Base-by-base conservation (phyloP, 2,888 invertebrate species). In the Protophormia terraenovae region DNA sequence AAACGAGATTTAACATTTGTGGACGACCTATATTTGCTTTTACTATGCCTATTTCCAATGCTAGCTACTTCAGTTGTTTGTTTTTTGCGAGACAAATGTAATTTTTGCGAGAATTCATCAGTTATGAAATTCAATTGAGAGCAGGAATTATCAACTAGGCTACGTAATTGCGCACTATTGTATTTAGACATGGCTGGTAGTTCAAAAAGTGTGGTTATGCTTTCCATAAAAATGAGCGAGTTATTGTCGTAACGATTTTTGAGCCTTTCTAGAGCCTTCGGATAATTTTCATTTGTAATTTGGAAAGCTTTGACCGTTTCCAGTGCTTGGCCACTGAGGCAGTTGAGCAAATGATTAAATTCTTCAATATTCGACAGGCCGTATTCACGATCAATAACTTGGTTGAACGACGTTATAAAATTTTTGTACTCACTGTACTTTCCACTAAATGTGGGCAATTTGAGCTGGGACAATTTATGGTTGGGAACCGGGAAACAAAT, bases 41-140 rank as follows among this genome's bases (percentile, higher is more conserved):
- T 86, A 3, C 75, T 83, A 3, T 45, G 24, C 1, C 79, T 67
- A 6, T 67, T 62, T 12, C 86, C 81, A 47, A 88, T 86, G 16
- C 87, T 85, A 12, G 62, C 53, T 2, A 86, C 86, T 45, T 87
- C 83, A 5, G 84, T 53, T 14, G 55, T 45, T 38, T 83, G 82
- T 24, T 47, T 83, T 55, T 45, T 22, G n/a, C 75, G 76, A 45
- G 83, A 77, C 14, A 87, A 27, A 10, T 53, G 41, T 14, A 85
- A 38, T 53, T 45, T 58, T 83, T 78, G 53, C 6, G 76, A 64
- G 47, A 84, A 86, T 32, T 76, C 84, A 12, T 83, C 67, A 6
- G 80, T 83, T 2, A 86, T 75, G 24, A 82, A 82, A 32, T 87
- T 84, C 10, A 76, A 60, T 32, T 86, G 83, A 0, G 80, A 87